Conservation (phyloP, 2,113 vertebrate genomes). For the Alosa alosa region DNA sequence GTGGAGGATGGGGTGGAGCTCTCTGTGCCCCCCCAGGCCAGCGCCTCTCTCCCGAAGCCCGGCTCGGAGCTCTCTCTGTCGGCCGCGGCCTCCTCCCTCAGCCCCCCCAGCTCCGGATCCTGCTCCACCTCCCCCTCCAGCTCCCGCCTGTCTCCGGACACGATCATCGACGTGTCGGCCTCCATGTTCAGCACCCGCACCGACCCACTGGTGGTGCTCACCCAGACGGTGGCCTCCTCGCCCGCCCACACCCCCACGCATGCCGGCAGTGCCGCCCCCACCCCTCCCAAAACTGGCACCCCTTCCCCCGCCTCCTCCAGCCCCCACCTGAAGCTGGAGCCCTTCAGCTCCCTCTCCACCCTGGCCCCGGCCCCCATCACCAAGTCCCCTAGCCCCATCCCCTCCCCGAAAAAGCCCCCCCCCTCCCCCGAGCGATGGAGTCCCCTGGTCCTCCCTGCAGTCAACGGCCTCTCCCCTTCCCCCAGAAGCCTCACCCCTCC, state of each 20-base stretch:
- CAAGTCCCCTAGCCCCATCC: slow-evolving; percentile 59
- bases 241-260: slow-evolving; percentile 51
- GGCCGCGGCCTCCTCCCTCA: slow-evolving; percentile 45
- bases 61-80: slow-evolving; percentile 53
- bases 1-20: slow-evolving; percentile 66
- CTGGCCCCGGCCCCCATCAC: neutral
- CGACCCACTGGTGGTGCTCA: slow-evolving; percentile 56
- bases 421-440: slow-evolving; percentile 35
- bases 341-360: slow-evolving; percentile 25
- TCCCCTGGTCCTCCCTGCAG: slow-evolving; percentile 17
- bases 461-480: slow-evolving; percentile 23
- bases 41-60: neutral
- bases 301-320: slow-evolving; percentile 48
- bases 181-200: slow-evolving; percentile 52
- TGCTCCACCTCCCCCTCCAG: neutral
- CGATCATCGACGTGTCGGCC: slow-evolving; percentile 56
- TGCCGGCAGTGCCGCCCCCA: slow-evolving; percentile 49
- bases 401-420: slow-evolving; percentile 39
- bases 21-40: slow-evolving; percentile 26
- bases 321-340: slow-evolving; percentile 48
- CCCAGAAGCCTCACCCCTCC: slow-evolving; percentile 47
- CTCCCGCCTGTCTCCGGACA: slow-evolving; percentile 41
- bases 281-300: slow-evolving; percentile 48
- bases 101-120: slow-evolving; percentile 14
- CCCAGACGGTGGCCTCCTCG: slow-evolving; percentile 52